phyloP scores from a whole-genome alignment of 2,797 vertebrate genomes.

The Characodon lateralis region DNA sequence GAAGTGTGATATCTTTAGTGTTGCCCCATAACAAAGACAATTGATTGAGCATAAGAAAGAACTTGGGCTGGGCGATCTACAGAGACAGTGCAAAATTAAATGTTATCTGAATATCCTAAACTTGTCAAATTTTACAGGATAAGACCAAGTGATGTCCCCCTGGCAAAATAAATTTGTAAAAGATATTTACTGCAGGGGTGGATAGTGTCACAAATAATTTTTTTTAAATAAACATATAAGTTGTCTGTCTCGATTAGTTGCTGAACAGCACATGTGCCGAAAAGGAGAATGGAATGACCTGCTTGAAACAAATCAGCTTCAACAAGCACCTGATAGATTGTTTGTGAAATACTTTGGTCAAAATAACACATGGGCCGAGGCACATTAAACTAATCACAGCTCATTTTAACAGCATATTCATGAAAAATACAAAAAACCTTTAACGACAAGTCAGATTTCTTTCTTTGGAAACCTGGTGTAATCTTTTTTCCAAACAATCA shows the following conservation, averaged over 20 bases:
- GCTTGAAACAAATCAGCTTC: neutral
- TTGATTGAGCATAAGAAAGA: neutral
- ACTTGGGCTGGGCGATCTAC: neutral
- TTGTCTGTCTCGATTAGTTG: neutral
- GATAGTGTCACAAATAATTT: neutral
- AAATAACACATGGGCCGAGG: neutral
- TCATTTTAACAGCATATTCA: neutral
- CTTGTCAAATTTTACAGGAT: neutral
- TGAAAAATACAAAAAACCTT: neutral
- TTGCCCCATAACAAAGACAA: too few species aligned
- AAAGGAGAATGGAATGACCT: neutral
- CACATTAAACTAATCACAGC: neutral
- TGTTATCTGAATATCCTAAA: neutral
- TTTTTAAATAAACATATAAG: neutral
- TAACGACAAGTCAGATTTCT: neutral
- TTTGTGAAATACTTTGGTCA: neutral
- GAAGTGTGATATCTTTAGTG: too few species aligned
- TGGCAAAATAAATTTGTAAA: neutral
- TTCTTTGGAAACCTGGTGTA: neutral
- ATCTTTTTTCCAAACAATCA: neutral
- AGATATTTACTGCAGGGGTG: neutral
- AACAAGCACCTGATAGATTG: neutral
- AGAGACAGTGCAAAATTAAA: neutral
- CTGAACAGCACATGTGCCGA: neutral
- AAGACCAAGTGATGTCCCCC: neutral